phyloP scores from a whole-genome alignment of 1,140 invertebrate species.

The Rhopalosiphum padi region DNA sequence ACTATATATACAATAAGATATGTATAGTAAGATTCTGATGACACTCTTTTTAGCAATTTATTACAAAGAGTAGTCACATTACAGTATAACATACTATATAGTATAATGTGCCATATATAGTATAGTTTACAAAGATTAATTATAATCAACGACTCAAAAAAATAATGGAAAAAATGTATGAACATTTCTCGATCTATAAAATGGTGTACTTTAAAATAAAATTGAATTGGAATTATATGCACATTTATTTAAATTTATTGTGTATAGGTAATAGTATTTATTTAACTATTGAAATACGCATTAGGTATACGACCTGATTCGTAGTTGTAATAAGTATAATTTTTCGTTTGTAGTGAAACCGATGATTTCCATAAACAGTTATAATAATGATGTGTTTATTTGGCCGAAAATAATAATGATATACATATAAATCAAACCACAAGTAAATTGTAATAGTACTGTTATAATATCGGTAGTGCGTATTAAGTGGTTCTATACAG shows the following conservation, averaged over 20 bases:
- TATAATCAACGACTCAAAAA: background rate
- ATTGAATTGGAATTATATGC: background rate
- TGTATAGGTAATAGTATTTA: background rate
- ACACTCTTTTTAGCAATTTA: no score
- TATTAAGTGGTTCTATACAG: background rate
- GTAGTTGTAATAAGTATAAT: background rate
- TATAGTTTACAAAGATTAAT: no score
- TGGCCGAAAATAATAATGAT: background rate
- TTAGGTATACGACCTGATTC: background rate
- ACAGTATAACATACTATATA: no score
- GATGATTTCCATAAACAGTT: background rate
- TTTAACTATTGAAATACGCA: background rate
- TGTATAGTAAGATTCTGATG: no score
- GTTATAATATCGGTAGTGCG: background rate
- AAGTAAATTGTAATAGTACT: background rate
- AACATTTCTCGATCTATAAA: background rate
- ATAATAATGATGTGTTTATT: conserved; percentile 29
- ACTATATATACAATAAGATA: no score
- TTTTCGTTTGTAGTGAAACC: background rate
- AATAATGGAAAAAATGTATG: background rate
- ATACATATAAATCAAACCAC: background rate
- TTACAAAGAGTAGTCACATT: no score
- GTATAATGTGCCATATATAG: no score
- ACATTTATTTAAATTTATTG: background rate
- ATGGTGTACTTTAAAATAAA: background rate